These are phyloP conservation scores for Nymphicus hollandicus DNA, from an alignment of 2,113 vertebrate genomes.

Conservation along the genomic window DNA sequence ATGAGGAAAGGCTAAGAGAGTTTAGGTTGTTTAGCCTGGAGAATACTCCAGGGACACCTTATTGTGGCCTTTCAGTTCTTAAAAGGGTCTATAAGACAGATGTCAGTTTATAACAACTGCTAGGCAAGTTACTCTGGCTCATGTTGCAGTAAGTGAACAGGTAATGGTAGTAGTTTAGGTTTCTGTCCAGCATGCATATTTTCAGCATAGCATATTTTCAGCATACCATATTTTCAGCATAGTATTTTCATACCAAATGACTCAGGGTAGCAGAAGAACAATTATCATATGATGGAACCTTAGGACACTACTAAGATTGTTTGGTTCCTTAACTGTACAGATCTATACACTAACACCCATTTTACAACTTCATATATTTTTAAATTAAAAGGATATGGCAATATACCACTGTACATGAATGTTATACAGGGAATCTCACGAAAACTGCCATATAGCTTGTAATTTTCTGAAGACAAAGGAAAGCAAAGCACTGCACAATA, in stretches of 20 bases:
- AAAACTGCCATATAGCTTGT: not conserved
- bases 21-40: not conserved
- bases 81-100: not conserved
- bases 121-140: not conserved
- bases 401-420: not conserved
- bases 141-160: not conserved
- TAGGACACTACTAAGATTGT: not conserved
- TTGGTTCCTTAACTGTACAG: not conserved
- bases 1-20: not conserved
- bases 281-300: not conserved
- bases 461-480: not conserved
- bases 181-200: not conserved
- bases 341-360: not conserved
- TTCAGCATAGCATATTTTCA: not conserved
- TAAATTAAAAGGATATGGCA: not conserved
- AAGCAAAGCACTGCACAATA: not conserved
- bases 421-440: not conserved
- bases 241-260: not conserved
- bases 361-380: not conserved
- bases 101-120: not conserved
- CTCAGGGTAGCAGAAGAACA: not conserved
- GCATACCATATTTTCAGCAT: too few species aligned
- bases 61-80: not conserved
- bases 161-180: not conserved
- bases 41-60: not conserved